Base-by-base conservation (phyloP, 2,888 invertebrate species). In the Eupithecia insigniata region DNA sequence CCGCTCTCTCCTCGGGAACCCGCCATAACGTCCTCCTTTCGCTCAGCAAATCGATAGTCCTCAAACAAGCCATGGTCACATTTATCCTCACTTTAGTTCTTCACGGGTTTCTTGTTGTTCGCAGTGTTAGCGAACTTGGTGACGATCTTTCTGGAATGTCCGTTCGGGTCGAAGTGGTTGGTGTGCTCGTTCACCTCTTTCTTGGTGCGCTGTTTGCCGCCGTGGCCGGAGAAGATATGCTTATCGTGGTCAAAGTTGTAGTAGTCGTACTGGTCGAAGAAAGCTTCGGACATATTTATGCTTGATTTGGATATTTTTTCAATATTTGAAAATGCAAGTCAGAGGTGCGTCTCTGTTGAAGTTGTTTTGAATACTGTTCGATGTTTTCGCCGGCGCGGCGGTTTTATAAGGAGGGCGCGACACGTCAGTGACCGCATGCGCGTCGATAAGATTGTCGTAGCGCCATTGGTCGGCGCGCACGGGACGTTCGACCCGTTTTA, bases 181-280 rank as follows among this genome's bases (percentile, higher is more conserved):
- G 98, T 98, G 91, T 99, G 98, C 81, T 96, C 96, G 86, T 95
- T 96, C 62, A 96, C 98, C 93, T 99, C 99, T 89, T 97, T 97
- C 95, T 99, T 98, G 74, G 97, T 96, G 79, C 98, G 95, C 85
- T 98, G 97, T 89, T 99, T 98, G 76, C 99, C 99, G 87, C 98
- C 97, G 92, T 98, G 97, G 32, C 97, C 97, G 61, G 96, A 96
- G 90, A 96, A 97, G 78, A 98, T 96, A 89, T 97, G 96, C 92
- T 98, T 98, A 90, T 98, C 98, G 95, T 97, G 96, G 83, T 98
- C 98, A 92, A 97, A 98, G 93, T 98, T 98, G 95, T 98, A 99
- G 88, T 98, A 97, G 88, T 99, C 99, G 95, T 98, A 98, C 88
- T 98, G 96, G 94, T 99, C 98, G 89, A 97, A 96, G 94, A 97